phyloP scores from a whole-genome alignment of 2,888 invertebrate genomes.

The Andrena bicolor region DNA sequence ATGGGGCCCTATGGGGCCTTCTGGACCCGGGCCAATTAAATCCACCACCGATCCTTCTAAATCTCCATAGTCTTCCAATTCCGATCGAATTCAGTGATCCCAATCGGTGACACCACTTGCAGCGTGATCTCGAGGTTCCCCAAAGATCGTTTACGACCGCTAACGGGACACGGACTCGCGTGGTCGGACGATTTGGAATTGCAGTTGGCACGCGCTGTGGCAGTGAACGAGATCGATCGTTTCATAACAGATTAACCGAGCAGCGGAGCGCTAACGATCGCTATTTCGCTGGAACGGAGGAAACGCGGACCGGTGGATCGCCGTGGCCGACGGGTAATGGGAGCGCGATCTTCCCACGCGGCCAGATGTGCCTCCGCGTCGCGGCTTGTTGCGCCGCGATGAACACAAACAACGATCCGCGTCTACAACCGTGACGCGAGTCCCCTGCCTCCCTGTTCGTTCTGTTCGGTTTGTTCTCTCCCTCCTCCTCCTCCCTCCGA shows the following conservation, averaged over 20 bases:
- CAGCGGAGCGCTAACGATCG: slow-evolving; percentile 10
- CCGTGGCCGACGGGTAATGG: slow-evolving; percentile 70
- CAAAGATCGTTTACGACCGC: slow-evolving; percentile 1
- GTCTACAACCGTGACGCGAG: slow-evolving; percentile 33
- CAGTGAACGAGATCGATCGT: slow-evolving; percentile 10
- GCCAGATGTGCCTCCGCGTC: slow-evolving; percentile 70
- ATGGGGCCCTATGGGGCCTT: no score
- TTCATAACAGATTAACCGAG: slow-evolving; percentile 53
- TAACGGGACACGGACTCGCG: slow-evolving; percentile 14
- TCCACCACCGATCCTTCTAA: no score
- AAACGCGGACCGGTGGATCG: slow-evolving; percentile 47
- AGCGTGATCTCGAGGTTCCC: not conserved
- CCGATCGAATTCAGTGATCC: not conserved
- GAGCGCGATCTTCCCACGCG: slow-evolving; percentile 83
- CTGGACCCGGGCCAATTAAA: no score
- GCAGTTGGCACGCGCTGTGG: slow-evolving; percentile 1
- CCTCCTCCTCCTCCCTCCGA: not conserved
- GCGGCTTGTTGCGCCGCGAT: slow-evolving; percentile 46
- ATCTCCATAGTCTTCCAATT: no score
- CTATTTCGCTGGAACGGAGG: slow-evolving; percentile 69
- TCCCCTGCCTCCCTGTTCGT: slow-evolving; percentile 31
- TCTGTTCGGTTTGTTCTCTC: slow-evolving; percentile 1
- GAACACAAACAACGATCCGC: slow-evolving; percentile 48
- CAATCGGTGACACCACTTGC: not conserved
- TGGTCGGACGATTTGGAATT: slow-evolving; percentile 39